Conservation (phyloP, 2,888 invertebrate species). For the Sinelater perroti region DNA sequence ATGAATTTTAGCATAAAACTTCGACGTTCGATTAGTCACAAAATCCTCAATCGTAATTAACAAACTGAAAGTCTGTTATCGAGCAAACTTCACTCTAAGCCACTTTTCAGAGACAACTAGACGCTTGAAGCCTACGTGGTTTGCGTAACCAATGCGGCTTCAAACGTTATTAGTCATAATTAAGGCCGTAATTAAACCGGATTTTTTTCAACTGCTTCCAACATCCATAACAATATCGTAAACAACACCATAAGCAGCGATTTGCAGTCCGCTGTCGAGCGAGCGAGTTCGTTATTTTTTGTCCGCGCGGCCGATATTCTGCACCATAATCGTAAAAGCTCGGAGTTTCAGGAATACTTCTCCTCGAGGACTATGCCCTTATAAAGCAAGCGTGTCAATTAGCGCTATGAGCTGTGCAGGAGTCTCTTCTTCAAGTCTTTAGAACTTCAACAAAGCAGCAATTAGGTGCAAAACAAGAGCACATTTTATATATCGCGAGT, state of each 20-base stretch:
- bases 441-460: too few relatives aligned
- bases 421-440: too few relatives aligned
- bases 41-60: too few relatives aligned
- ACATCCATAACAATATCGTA: slow-evolving; percentile 55
- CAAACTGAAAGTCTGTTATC: too few relatives aligned
- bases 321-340: slow-evolving; percentile 25
- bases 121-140: too few relatives aligned
- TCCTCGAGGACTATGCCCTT: slow-evolving; percentile 32
- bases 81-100: too few relatives aligned
- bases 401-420: slow-evolving; percentile 28
- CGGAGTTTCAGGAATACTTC: slow-evolving; percentile 34
- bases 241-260: slow-evolving; percentile 49
- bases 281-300: slow-evolving; percentile 46
- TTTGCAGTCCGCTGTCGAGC: slow-evolving; percentile 46
- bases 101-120: too few relatives aligned
- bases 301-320: slow-evolving; percentile 37
- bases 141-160: not conserved
- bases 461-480: too few relatives aligned
- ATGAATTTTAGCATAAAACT: too few relatives aligned
- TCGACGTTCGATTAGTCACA: too few relatives aligned
- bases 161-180: slow-evolving; percentile 31
- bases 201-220: slow-evolving; percentile 46
- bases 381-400: slow-evolving; percentile 43
- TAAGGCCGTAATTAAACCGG: slow-evolving; percentile 39
- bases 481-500: too few relatives aligned